phyloP scores from a whole-genome alignment of 1,140 invertebrate species.

The Meloidogyne exigua region DNA sequence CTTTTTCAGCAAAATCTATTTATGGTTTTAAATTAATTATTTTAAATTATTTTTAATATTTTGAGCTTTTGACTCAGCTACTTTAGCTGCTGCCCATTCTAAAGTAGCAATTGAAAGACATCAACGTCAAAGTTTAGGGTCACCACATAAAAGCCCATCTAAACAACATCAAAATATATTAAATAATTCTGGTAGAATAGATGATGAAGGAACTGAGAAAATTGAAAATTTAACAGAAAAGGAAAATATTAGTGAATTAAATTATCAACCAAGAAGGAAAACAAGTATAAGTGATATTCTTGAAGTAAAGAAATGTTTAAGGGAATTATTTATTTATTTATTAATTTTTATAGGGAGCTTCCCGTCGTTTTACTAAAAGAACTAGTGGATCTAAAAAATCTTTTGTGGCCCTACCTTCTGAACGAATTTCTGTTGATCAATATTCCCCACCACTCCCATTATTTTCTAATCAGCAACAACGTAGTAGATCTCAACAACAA shows the following conservation, averaged over 20 bases:
- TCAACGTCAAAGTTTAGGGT: slow-evolving; percentile 8
- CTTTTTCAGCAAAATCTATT: slow-evolving; percentile 27
- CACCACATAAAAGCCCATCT: slow-evolving; percentile 10
- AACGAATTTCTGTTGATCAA: not conserved
- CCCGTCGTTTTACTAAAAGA: not conserved
- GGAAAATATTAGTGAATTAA: not conserved
- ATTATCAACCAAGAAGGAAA: not conserved
- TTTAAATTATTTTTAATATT: not conserved
- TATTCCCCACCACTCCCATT: not conserved
- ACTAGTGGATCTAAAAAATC: not conserved
- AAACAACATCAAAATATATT: not conserved
- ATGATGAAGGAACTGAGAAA: slow-evolving; percentile 2
- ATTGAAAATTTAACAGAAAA: not conserved
- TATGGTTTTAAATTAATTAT: slow-evolving; percentile 8
- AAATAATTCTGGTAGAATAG: not conserved
- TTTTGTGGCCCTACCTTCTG: not conserved
- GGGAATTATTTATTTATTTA: not conserved
- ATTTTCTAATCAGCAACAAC: slow-evolving; percentile 17
- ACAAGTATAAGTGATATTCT: not conserved
- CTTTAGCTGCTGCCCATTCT: slow-evolving; percentile 20
- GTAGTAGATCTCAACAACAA: slow-evolving; percentile 7
- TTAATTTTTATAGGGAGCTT: not conserved
- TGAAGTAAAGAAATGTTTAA: not conserved
- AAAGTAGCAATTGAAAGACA: slow-evolving; percentile 20
- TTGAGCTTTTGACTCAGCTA: slow-evolving; percentile 18